Evolutionary conservation across 2,888 invertebrate genomes (phyloP), one percentile per base, ranked within the genome.

Genomic region (Clunio marinus): DNA sequence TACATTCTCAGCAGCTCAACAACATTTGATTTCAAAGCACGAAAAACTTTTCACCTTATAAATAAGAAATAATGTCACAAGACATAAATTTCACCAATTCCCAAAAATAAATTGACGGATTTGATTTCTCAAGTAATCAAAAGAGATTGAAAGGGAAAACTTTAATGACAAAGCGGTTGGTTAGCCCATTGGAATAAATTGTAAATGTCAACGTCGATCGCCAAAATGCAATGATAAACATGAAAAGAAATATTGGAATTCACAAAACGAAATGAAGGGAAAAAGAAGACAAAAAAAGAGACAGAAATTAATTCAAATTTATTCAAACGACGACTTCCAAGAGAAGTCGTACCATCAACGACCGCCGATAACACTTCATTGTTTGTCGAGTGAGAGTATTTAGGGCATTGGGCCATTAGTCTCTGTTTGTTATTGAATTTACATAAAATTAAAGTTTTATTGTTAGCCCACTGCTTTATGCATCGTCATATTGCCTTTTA

Each of bases 361-460:
- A 32, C 35, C 5, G 35, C 13, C 35, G 35, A 22, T 17, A 2
- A 51, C 51, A 8, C 22, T 22, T 51, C 22, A 41, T 41, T 15
- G 15, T 22, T 51, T n/a, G 51, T 51, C 51, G 51, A 51, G 22
- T 8, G 51, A 51, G 51, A 22, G 32, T 20, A 60, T 60, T 60
- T 60, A 35, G 60, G 60, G 35, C 35, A 60, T 60, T 60, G 60
- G 60, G 60, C 60, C 60, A 32, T 51, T 22, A 7, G 20, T 51
- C 22, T 2, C 10, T 41, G n/a, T 41, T 41, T 41, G 41, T 41
- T 5, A 51, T 51, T 51, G 5, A 41, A 51, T 51, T 51, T 22
- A 13, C 51, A 51, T 51, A 17, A 51, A 51, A 51, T 51, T 15
- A 22, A 51, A n/a, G n/a, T n/a, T n/a, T 51, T 32, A 8, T 32